Evolutionary conservation across 2,797 vertebrate species (phyloP).

Genomic region (Pelodytes ibericus): DNA sequence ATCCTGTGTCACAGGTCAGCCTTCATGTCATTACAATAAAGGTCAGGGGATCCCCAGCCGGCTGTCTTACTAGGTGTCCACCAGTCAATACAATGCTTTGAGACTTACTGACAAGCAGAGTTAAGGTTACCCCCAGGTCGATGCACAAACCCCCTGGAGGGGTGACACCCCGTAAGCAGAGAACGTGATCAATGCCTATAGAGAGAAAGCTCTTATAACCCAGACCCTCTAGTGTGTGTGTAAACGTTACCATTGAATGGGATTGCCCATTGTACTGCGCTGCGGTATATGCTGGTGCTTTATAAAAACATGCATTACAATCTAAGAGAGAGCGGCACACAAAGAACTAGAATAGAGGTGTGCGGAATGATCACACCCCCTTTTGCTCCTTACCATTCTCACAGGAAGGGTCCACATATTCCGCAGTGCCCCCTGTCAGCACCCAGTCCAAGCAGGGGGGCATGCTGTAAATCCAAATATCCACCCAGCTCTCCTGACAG

Average conservation of each 20-base stretch:
- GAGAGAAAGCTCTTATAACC: background rate
- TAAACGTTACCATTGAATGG: background rate
- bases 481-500: background rate
- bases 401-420: constrained; percentile 13
- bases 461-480: background rate
- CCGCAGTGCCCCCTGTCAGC: constrained; percentile 21
- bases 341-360: background rate
- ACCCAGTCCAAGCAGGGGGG: background rate
- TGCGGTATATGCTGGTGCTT: background rate
- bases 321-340: background rate
- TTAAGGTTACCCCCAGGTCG: constrained; percentile 1
- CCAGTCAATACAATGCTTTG: background rate
- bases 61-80: constrained; percentile 2
- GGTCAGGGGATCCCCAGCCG: constrained; percentile 11
- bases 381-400: constrained; percentile 35
- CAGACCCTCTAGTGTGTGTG: background rate
- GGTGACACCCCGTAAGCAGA: no score
- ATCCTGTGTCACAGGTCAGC: background rate
- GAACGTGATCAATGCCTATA: background rate
- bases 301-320: background rate
- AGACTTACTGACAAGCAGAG: background rate
- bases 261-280: background rate
- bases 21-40: background rate
- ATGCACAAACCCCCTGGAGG: background rate
- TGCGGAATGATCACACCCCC: constrained; percentile 1